phyloP scores from a whole-genome alignment of 2,888 invertebrate genomes.

The Drymonia ruficornis region DNA sequence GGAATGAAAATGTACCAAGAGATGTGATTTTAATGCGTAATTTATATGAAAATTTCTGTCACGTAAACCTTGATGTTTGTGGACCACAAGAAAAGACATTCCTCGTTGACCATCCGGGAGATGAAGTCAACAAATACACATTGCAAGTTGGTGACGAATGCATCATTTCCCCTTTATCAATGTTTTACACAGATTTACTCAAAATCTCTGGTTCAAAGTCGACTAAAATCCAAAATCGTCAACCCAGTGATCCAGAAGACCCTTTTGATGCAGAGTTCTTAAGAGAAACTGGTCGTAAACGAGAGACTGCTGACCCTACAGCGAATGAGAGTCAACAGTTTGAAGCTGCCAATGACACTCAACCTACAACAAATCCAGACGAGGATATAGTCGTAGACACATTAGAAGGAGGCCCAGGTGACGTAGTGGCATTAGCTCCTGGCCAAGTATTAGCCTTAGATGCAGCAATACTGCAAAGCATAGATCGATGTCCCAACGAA shows the following conservation, averaged over 20 bases:
- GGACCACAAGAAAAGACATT: conserved; percentile 94
- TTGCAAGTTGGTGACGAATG: conserved; percentile 96
- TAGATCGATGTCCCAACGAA: conserved; percentile 94
- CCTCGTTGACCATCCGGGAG: conserved; percentile 88
- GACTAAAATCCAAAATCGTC: conserved; percentile 90
- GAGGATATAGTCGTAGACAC: conserved; percentile 91
- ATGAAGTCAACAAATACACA: conserved; percentile 88
- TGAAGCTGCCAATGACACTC: conserved; percentile 80
- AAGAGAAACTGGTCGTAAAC: conserved; percentile 91
- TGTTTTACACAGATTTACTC: conserved; percentile 95
- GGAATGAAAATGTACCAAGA: conserved; percentile 88
- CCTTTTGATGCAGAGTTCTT: conserved; percentile 97
- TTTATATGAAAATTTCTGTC: conserved; percentile 95
- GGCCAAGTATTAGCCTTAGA: conserved; percentile 95
- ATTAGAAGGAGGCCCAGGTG: conserved; percentile 81
- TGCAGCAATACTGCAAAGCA: conserved; percentile 95
- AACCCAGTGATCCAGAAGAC: conserved; percentile 93
- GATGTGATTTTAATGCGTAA: conserved; percentile 93
- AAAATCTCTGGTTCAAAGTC: conserved; percentile 92
- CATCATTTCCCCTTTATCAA: conserved; percentile 94
- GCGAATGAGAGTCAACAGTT: conserved; percentile 74
- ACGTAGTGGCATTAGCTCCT: conserved; percentile 89
- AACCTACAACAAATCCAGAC: conserved; percentile 82
- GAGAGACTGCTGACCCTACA: conserved; percentile 71
- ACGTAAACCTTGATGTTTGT: conserved; percentile 95